A percentile compares a stretch with the other conserved stretches of the same genome.
These are phyloP conservation scores for Dusona sp. DNA, from an alignment of 2,888 invertebrate species.

Conservation along the genomic window DNA sequence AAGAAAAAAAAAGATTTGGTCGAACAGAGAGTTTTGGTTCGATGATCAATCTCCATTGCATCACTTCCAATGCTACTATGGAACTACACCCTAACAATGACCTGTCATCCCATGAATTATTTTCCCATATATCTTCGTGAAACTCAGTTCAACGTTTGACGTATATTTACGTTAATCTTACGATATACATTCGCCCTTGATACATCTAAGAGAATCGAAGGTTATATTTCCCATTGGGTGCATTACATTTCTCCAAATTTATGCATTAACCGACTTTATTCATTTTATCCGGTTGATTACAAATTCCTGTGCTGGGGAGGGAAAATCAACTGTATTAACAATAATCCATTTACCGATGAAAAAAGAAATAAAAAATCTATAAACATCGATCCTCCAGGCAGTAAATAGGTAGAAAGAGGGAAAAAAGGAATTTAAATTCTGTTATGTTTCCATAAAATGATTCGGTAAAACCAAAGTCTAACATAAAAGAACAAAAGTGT, in stretches of 20 bases:
- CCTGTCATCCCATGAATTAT: conserved; percentile 19
- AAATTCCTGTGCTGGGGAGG: neutral
- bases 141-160: neutral
- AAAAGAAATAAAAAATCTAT: conserved; percentile 13
- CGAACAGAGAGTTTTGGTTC: neutral
- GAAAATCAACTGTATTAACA: conserved; percentile 9
- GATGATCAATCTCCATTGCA: conserved; percentile 13
- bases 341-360: conserved; percentile 37
- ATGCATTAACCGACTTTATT: neutral
- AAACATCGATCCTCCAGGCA: conserved; percentile 3
- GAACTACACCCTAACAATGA: neutral
- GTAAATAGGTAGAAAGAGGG: conserved; percentile 13
- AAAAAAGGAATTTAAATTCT: conserved; percentile 46
- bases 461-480: conserved; percentile 33
- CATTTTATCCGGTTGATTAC: neutral
- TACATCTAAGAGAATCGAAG: neutral
- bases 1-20: neutral
- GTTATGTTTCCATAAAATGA: conserved; percentile 64
- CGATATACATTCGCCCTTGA: neutral
- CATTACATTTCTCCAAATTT: neutral
- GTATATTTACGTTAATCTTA: neutral
- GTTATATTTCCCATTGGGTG: neutral
- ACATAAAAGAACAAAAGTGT: conserved; percentile 34
- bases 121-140: conserved; percentile 11
- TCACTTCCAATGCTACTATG: neutral